Percentiles rank a stretch among this genome's conserved stretches.
These are phyloP conservation scores for Turritopsis rubra DNA, from an alignment of 30 jellyfish, hydroid and myxozoan species.

Conservation along the genomic window DNA sequence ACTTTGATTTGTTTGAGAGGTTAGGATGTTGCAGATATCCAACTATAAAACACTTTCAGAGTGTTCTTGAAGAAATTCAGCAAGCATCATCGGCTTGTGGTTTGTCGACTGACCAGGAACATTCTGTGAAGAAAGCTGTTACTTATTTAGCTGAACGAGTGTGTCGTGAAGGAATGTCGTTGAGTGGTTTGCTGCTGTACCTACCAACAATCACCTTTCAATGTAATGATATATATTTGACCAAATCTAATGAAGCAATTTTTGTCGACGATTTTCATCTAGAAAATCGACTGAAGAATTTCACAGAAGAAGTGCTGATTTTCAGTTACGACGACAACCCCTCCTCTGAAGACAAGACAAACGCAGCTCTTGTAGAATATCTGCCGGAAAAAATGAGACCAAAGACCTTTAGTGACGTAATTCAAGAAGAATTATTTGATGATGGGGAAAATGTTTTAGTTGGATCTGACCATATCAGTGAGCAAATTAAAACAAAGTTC, in stretches of 20 bases:
- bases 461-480: constrained; percentile 39
- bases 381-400: constrained; percentile 44
- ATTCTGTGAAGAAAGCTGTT: constrained; percentile 16
- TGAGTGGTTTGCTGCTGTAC: constrained; percentile 9
- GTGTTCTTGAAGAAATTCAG: constrained; percentile 24
- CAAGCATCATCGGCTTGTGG: not conserved
- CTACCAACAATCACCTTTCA: constrained; percentile 43
- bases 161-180: not conserved
- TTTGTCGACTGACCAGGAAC: constrained; percentile 35
- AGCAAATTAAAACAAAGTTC: constrained; percentile 22
- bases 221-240: constrained; percentile 15
- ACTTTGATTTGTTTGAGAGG: constrained; percentile 12
- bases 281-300: constrained; percentile 33
- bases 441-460: constrained; percentile 7
- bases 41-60: constrained; percentile 8
- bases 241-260: constrained; percentile 27
- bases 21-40: constrained; percentile 41
- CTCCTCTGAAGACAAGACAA: not conserved
- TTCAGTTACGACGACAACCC: not conserved
- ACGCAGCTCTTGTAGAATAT: not conserved
- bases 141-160: not conserved
- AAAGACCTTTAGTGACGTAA: constrained; percentile 21
- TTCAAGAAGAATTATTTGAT: constrained; percentile 27
- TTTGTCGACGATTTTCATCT: constrained; percentile 42
- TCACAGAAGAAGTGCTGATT: constrained; percentile 30